Percentiles rank a stretch among this genome's conserved stretches.
These are phyloP conservation scores for Cataglyphis cursor DNA, from an alignment of 2,888 invertebrate genomes.

Conservation along the genomic window DNA sequence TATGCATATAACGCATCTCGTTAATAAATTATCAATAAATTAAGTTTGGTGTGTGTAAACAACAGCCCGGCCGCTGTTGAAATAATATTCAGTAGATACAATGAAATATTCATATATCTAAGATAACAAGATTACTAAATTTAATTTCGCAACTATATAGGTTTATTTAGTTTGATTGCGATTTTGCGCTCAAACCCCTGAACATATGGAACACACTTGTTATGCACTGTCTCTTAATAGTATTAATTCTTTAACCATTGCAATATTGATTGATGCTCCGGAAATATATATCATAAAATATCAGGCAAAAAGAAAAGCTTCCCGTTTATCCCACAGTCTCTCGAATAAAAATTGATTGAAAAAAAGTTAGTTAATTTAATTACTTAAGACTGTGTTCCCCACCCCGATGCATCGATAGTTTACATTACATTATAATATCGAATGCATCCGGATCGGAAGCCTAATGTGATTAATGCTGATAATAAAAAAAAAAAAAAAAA, in stretches of 20 bases:
- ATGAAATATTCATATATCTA: slow-evolving; percentile 43
- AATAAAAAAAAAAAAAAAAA: background rate
- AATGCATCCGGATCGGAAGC: too few species aligned
- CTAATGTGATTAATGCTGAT: background rate
- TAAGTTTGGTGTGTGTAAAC: slow-evolving; percentile 5
- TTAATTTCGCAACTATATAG: background rate
- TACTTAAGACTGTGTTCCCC: background rate
- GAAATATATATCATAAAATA: background rate
- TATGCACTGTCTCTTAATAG: background rate
- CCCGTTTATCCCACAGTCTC: background rate
- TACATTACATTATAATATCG: too few species aligned
- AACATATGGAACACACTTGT: background rate
- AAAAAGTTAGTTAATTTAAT: slow-evolving; percentile 16
- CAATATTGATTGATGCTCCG: background rate
- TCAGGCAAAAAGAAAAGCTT: background rate
- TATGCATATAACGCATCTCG: slow-evolving; percentile 32
- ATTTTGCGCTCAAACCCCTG: background rate
- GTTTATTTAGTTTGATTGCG: slow-evolving; percentile 19
- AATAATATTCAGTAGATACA: slow-evolving; percentile 13
- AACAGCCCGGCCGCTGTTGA: background rate
- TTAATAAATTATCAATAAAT: slow-evolving; percentile 66
- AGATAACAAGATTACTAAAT: slow-evolving; percentile 36
- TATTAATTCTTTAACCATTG: background rate
- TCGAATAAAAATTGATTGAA: background rate
- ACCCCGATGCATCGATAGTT: too few species aligned